Evolutionary conservation across 1,140 invertebrate genomes (phyloP).

Genomic region (Cheumatopsyche charites): DNA sequence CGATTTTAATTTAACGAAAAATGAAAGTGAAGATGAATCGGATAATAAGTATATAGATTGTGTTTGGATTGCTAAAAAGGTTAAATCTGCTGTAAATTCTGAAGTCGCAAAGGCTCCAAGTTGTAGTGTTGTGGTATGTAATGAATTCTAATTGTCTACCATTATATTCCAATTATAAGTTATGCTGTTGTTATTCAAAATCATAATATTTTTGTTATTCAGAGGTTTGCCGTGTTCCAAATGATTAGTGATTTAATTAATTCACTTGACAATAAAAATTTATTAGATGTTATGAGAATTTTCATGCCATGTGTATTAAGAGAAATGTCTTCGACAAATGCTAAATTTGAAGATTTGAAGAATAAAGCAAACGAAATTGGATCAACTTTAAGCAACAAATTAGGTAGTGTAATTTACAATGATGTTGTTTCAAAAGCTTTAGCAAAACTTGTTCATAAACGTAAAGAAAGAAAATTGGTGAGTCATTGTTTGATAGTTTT

Average conservation of each 20-base stretch:
- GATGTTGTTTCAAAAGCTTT: constrained; percentile 62
- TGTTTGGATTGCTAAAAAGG: constrained; percentile 64
- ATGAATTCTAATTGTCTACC: constrained; percentile 14
- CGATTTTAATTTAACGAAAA: constrained; percentile 26
- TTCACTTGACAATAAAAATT: constrained; percentile 60
- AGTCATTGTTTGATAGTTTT: too few relatives aligned
- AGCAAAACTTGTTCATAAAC: constrained; percentile 62
- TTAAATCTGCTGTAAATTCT: constrained; percentile 65
- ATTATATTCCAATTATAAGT: neutral
- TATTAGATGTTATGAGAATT: constrained; percentile 61
- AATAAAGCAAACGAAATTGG: constrained; percentile 69
- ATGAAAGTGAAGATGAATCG: constrained; percentile 31
- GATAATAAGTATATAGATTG: constrained; percentile 55
- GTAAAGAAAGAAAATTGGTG: constrained; percentile 66
- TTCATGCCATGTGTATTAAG: constrained; percentile 70
- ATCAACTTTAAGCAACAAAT: constrained; percentile 66
- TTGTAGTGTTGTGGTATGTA: constrained; percentile 57
- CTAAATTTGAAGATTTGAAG: constrained; percentile 59
- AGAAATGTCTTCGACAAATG: constrained; percentile 64
- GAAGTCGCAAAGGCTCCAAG: constrained; percentile 64
- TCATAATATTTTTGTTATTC: constrained; percentile 30
- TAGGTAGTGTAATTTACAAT: constrained; percentile 68
- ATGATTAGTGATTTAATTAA: constrained; percentile 69
- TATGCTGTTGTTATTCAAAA: neutral
- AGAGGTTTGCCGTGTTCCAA: constrained; percentile 71